phyloP scores from a whole-genome alignment of 2,797 vertebrate species.

The Diplodus puntazzo region DNA sequence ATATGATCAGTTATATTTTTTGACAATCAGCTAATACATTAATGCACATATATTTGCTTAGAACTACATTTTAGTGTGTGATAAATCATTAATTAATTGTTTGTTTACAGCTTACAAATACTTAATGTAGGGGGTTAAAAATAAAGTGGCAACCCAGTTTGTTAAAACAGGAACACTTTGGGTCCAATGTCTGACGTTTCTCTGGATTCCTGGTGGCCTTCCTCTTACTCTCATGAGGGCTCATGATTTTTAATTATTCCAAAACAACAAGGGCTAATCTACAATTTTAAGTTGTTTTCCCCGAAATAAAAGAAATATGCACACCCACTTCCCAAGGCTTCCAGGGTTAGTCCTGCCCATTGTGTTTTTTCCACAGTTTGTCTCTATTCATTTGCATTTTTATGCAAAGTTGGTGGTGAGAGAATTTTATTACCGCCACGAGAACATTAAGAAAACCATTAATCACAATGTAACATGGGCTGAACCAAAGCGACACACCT shows the following conservation, averaged over 20 bases:
- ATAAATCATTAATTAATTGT: neutral
- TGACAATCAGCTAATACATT: neutral
- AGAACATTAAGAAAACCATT: conserved; percentile 87
- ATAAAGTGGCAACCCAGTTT: neutral
- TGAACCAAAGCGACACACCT: conserved; percentile 80
- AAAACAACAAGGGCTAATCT: conserved; percentile 74
- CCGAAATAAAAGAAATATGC: conserved; percentile 83
- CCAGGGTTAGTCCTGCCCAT: conserved; percentile 73
- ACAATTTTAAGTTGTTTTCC: conserved; percentile 73
- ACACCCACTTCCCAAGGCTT: conserved; percentile 84
- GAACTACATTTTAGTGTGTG: neutral
- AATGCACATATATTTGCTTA: neutral
- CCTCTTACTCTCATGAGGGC: conserved; percentile 25
- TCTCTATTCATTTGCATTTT: conserved; percentile 87
- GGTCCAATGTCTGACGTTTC: neutral
- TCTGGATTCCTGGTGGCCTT: conserved; percentile 23
- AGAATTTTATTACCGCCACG: conserved; percentile 82
- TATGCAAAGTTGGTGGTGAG: conserved; percentile 85
- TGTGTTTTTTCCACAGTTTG: conserved; percentile 77
- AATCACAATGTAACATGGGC: conserved; percentile 81
- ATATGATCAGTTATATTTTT: neutral
- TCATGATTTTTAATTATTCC: conserved; percentile 72
- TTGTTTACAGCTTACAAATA: neutral
- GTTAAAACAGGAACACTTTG: neutral
- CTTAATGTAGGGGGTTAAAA: neutral